A percentile compares a stretch with the other conserved stretches of the same genome.
Evolutionary conservation across 2,888 invertebrate species (phyloP).

Genomic region (Drosophila nr. medialis): DNA sequence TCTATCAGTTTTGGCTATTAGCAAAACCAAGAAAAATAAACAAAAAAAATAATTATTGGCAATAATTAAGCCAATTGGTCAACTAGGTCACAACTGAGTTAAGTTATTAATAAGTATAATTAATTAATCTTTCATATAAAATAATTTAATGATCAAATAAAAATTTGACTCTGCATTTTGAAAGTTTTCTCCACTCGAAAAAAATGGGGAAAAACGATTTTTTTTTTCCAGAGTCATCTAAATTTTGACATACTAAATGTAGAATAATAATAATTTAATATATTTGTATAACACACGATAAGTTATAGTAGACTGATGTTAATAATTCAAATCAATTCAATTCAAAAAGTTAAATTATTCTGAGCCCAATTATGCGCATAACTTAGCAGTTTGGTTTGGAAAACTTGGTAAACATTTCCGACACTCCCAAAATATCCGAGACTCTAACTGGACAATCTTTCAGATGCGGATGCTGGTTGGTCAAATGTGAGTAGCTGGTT

Average conservation of each 20-base stretch:
- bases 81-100: background rate
- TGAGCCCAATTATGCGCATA: background rate
- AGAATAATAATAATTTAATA: background rate
- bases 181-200: background rate
- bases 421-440: background rate
- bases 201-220: rapidly evolving
- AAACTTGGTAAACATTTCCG: background rate
- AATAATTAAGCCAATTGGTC: background rate
- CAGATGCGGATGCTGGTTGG: background rate
- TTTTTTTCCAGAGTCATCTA: background rate
- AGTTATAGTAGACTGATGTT: background rate
- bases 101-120: background rate
- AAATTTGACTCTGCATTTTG: background rate
- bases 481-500: background rate
- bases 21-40: background rate
- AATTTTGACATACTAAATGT: background rate
- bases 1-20: background rate
- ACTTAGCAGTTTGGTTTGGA: background rate
- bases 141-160: background rate
- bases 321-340: too few species aligned
- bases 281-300: background rate
- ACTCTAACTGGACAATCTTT: background rate
- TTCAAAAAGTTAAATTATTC: background rate
- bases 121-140: background rate
- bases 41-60: background rate